Evolutionary conservation across 2,888 invertebrate genomes (phyloP).

Genomic region (Caenorhabditis japonica): DNA sequence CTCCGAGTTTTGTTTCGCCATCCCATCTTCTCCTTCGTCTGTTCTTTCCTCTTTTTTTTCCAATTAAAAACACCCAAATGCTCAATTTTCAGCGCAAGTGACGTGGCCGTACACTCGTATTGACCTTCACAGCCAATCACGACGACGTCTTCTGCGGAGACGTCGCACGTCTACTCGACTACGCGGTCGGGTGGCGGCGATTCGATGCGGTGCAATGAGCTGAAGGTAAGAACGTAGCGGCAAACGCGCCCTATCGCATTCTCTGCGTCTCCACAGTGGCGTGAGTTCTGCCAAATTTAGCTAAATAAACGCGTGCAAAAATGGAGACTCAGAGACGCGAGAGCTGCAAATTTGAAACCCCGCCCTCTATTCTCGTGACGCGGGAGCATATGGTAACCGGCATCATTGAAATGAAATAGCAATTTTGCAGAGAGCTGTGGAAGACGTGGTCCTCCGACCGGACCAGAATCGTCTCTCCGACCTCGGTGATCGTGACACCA

Average conservation of each 20-base stretch:
- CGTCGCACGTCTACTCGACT: conserved; percentile 30
- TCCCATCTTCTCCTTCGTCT: background rate
- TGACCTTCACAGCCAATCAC: background rate
- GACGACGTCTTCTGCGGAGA: conserved; percentile 4
- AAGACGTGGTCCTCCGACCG: conserved; percentile 68
- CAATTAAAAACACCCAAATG: conserved; percentile 16
- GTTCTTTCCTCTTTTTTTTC: conserved; percentile 7
- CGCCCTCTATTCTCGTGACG: too few species aligned
- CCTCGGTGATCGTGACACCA: conserved; percentile 60
- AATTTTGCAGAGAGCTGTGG: conserved; percentile 63
- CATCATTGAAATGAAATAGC: too few species aligned
- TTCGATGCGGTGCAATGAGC: conserved; percentile 51
- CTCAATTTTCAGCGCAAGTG: too few species aligned
- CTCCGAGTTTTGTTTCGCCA: conserved; percentile 2
- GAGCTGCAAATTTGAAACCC: too few species aligned
- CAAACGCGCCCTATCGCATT: too few species aligned
- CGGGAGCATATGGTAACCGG: too few species aligned
- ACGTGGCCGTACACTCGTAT: background rate
- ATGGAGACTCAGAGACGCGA: too few species aligned
- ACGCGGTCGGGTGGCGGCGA: conserved; percentile 10
- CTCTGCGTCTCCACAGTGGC: too few species aligned
- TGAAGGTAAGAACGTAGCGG: conserved; percentile 31
- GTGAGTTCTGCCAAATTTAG: too few species aligned
- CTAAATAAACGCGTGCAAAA: too few species aligned
- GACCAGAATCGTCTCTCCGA: conserved; percentile 62